These are phyloP conservation scores for Amblyteles armatorius DNA, from an alignment of 2,888 invertebrate genomes.

Conservation along the genomic window DNA sequence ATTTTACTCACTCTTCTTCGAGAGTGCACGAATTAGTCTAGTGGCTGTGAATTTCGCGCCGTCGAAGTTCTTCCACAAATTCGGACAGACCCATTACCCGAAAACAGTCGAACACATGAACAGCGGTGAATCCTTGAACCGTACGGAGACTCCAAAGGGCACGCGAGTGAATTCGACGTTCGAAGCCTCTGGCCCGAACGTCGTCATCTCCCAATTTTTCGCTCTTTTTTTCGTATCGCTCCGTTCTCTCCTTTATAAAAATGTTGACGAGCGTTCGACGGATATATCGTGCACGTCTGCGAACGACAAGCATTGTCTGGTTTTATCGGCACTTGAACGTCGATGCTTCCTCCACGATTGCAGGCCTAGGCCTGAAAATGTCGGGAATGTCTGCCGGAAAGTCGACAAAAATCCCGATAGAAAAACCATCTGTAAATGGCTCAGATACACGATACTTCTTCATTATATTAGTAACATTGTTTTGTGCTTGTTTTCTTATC, in stretches of 20 bases:
- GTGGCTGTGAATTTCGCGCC: constrained; percentile 20
- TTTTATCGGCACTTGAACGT: constrained; percentile 38
- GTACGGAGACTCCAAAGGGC: not conserved
- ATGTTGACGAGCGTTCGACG: not conserved
- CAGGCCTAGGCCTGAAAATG: constrained; percentile 20
- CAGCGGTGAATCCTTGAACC: constrained; percentile 1
- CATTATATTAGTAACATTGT: not conserved
- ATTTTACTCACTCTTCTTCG: not conserved
- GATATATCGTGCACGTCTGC: constrained; percentile 30
- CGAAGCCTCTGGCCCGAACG: not conserved
- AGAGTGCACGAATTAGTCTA: constrained; percentile 10
- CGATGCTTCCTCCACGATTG: not conserved
- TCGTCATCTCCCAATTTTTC: not conserved
- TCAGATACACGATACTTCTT: not conserved
- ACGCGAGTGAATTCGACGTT: not conserved
- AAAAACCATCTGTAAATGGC: not conserved
- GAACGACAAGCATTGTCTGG: constrained; percentile 51
- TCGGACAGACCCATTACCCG: constrained; percentile 30
- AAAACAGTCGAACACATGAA: constrained; percentile 30
- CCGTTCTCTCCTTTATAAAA: not conserved
- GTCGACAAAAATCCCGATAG: not conserved
- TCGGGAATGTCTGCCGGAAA: constrained; percentile 27
- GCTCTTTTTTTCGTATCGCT: not conserved
- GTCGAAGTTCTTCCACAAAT: constrained; percentile 26
- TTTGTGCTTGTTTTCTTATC: not conserved